Percentiles rank a stretch among this genome's conserved stretches.
Evolutionary conservation across 2,113 vertebrate species (phyloP).

Genomic region (Leptosomus discolor): DNA sequence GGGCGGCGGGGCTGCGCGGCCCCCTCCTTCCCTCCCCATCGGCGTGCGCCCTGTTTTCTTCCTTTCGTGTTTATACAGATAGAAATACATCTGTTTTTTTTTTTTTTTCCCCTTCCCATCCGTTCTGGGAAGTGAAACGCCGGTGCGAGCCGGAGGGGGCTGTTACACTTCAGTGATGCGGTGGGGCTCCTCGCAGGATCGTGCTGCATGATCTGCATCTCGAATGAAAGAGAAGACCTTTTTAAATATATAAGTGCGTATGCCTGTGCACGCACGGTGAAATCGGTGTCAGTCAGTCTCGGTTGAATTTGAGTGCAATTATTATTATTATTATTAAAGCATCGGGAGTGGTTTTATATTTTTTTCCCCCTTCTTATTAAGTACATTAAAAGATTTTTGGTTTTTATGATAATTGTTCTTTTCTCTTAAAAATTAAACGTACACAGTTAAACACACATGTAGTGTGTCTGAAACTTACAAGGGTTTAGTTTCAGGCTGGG

Average conservation of each 20-base stretch:
- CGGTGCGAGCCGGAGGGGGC: conserved; percentile 36
- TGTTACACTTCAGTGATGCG: conserved; percentile 59
- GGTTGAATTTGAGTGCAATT: conserved; percentile 29
- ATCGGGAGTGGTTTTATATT: neutral
- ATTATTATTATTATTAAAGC: conserved; percentile 53
- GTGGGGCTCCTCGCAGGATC: conserved; percentile 69
- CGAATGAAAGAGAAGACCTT: conserved; percentile 74
- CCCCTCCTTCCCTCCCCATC: neutral
- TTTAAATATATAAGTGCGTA: neutral
- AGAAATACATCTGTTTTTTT: neutral
- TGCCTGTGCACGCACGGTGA: neutral
- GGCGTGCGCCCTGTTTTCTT: neutral
- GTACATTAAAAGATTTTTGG: neutral
- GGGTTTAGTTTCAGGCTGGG: conserved; percentile 53
- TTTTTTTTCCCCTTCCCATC: neutral
- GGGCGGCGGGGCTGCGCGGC: neutral
- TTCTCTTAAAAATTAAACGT: neutral
- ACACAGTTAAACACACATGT: neutral
- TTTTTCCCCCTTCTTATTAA: neutral
- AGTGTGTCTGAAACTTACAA: conserved; percentile 18
- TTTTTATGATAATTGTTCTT: neutral
- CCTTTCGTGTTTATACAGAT: neutral
- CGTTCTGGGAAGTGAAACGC: conserved; percentile 38
- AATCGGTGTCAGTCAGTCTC: conserved; percentile 46
- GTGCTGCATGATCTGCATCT: conserved; percentile 73